Evolutionary conservation across 2,888 invertebrate species (phyloP).

Genomic region (Rhyacophila evoluta): DNA sequence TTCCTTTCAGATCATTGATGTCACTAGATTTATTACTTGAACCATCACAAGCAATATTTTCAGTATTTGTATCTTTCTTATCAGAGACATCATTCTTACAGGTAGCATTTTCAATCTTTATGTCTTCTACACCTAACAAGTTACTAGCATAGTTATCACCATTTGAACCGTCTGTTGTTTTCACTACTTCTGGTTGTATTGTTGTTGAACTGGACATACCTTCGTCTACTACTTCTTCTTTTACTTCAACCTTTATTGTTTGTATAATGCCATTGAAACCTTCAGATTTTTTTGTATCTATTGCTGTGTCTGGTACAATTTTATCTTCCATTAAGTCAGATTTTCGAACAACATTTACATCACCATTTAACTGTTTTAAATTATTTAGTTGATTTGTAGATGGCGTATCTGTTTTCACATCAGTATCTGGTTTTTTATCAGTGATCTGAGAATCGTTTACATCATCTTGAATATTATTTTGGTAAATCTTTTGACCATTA

Average conservation of each 20-base stretch:
- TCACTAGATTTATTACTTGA: no score
- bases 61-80: no score
- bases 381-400: background rate
- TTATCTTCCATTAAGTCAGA: background rate
- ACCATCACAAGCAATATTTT: no score
- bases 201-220: background rate
- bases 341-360: background rate
- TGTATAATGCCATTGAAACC: constrained; percentile 27
- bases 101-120: no score
- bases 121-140: background rate
- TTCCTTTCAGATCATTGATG: no score
- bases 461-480: background rate
- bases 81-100: no score
- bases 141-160: background rate
- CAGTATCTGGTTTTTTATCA: background rate
- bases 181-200: background rate
- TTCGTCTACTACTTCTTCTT: constrained; percentile 27
- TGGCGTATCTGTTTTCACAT: background rate
- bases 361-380: background rate
- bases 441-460: background rate
- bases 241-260: background rate
- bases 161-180: background rate
- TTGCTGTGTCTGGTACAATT: background rate
- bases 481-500: background rate
- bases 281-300: background rate